Evolutionary conservation across 64 coral and sea anemone species (phyloP), one percentile per base, ranked within the genome.

Genomic region (Montipora foliosa): DNA sequence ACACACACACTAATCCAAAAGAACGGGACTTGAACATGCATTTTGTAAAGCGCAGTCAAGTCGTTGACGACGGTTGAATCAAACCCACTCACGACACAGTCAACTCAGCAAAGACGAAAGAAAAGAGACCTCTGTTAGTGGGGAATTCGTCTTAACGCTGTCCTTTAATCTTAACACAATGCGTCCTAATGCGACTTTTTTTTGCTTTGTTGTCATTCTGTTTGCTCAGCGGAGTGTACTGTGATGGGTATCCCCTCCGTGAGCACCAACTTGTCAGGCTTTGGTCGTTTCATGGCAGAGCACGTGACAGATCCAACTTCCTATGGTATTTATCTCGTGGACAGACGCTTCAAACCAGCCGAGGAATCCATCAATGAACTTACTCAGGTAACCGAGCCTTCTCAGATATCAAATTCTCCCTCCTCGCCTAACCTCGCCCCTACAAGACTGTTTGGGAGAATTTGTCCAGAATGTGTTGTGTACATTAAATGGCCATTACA

Each of bases 281-380:
- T 98, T 89, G 96, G 96, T 69, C 96, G 96, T 44, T 98, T 98
- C 77, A 98, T 98, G 96, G 96, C 96, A 8, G 96, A 98, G 24
- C 94, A 98, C 87, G 91, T 98, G 80, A 80, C 87, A n/a, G 96
- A 98, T 77, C 94, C 97, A 21, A 95, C 94, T 5, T 98, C 97
- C 4, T 98, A 98, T 16, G 97, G 97, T 13, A 98, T 98, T 74
- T 98, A 98, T 89, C 92, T 96, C 13, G 94, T 98, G 49, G 97
- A 98, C 53, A 92, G 97, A 53, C 80, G 97, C 19, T 98, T 95
- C 79, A 95, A 92, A 49, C 87, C 91, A 49, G 91, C 89, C 21
- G 94, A 98, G 17, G 97, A 95, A 8, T 98, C 97, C 15, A 98
- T 98, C 74, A 76, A 81, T 24, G 93, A 98, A 80, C 92, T 98